phyloP scores from a whole-genome alignment of 2,113 vertebrate species.

The Tenebrosternarchus preto region DNA sequence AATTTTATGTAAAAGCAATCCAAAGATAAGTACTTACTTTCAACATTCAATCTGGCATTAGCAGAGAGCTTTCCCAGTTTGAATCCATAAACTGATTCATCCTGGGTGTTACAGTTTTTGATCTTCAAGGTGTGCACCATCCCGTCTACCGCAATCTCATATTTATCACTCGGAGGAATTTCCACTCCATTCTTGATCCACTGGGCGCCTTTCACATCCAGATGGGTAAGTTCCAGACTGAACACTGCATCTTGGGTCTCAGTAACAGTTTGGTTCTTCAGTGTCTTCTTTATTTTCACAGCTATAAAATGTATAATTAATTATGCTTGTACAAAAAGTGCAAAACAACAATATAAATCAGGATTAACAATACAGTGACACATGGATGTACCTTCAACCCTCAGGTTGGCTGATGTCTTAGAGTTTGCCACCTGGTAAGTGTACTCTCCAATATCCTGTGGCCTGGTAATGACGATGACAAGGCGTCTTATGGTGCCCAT shows the following conservation, averaged over 20 bases:
- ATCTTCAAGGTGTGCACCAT: slow-evolving; percentile 83
- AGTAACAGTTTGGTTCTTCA: slow-evolving; percentile 92
- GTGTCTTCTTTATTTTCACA: slow-evolving; percentile 95
- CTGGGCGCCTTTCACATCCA: slow-evolving; percentile 85
- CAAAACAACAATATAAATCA: background rate
- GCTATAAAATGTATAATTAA: slow-evolving; percentile 68
- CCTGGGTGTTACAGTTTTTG: slow-evolving; percentile 81
- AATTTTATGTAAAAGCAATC: background rate
- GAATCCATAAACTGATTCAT: slow-evolving; percentile 95
- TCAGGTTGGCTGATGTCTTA: slow-evolving; percentile 88
- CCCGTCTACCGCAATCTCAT: slow-evolving; percentile 82
- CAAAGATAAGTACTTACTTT: slow-evolving; percentile 80
- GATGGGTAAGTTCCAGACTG: slow-evolving; percentile 88
- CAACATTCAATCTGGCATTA: slow-evolving; percentile 91
- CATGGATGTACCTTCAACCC: slow-evolving; percentile 83
- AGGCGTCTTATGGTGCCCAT: slow-evolving; percentile 81
- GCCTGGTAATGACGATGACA: slow-evolving; percentile 79
- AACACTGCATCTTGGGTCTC: slow-evolving; percentile 92
- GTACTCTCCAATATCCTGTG: slow-evolving; percentile 89
- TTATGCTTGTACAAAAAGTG: background rate
- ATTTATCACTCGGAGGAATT: slow-evolving; percentile 84
- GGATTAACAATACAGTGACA: slow-evolving; percentile 5
- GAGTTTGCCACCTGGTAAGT: slow-evolving; percentile 93
- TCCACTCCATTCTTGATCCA: slow-evolving; percentile 97
- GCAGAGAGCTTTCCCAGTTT: slow-evolving; percentile 93